phyloP scores from a whole-genome alignment of 92 coral and sea anemone genomes.

The Bergia puertoricense region DNA sequence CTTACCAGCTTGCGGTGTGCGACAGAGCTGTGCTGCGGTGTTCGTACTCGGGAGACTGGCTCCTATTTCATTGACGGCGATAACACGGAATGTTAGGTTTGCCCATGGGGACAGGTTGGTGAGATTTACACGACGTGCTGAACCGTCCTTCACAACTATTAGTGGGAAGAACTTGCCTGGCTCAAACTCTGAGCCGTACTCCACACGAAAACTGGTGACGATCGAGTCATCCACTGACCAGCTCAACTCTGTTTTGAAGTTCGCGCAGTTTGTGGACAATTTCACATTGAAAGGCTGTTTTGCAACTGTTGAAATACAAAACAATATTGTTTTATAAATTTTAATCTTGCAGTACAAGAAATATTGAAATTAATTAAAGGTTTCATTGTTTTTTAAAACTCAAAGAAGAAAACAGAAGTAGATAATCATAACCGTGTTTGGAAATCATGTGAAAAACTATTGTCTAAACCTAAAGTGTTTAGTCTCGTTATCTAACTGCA shows the following conservation, averaged over 20 bases:
- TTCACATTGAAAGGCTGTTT: conserved; percentile 1
- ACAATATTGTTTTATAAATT: not conserved
- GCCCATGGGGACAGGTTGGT: conserved; percentile 38
- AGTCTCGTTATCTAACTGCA: too few relatives aligned
- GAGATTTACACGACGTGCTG: conserved; percentile 26
- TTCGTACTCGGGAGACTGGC: not conserved
- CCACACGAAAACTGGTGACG: conserved; percentile 10
- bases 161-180: conserved; percentile 6
- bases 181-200: conserved; percentile 34
- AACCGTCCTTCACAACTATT: conserved; percentile 1
- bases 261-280: conserved; percentile 16
- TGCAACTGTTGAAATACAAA: conserved; percentile 19
- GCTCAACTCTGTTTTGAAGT: conserved; percentile 15
- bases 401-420: too few relatives aligned
- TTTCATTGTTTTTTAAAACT: too few relatives aligned
- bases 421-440: too few relatives aligned
- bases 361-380: too few relatives aligned
- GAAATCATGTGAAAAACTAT: too few relatives aligned
- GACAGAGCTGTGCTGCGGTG: conserved; percentile 13
- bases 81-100: conserved; percentile 25
- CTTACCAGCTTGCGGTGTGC: conserved; percentile 35
- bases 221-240: conserved; percentile 13
- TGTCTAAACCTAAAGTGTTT: too few relatives aligned
- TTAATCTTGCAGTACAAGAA: not conserved
- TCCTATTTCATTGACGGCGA: conserved; percentile 3